Conservation (phyloP, 2,113 vertebrate species). For the Melierax canorus region DNA sequence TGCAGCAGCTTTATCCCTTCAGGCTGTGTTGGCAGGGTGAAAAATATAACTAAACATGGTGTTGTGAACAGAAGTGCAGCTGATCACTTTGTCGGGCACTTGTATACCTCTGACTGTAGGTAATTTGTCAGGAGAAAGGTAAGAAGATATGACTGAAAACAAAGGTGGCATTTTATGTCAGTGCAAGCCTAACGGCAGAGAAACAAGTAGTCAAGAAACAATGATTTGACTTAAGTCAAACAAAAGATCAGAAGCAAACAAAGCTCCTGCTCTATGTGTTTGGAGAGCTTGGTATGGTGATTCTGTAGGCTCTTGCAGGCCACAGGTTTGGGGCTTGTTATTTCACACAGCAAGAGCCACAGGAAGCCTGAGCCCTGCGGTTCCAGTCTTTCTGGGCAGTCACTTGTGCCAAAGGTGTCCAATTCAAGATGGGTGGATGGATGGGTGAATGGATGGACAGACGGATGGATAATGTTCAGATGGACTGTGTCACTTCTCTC, state of each 20-base stretch:
- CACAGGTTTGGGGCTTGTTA: neutral
- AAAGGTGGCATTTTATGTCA: neutral
- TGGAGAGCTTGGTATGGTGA: neutral
- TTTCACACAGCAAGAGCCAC: neutral
- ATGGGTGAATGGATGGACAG: no score
- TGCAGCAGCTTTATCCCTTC: neutral
- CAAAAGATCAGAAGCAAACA: neutral
- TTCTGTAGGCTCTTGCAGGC: neutral
- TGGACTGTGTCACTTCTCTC: neutral
- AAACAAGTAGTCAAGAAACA: neutral
- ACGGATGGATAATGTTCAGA: neutral
- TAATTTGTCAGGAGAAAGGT: neutral
- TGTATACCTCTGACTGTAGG: neutral
- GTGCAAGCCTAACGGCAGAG: neutral
- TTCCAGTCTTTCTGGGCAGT: neutral
- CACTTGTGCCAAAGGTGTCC: neutral
- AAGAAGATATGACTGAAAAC: neutral
- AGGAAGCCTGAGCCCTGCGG: neutral
- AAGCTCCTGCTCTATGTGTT: rapidly evolving
- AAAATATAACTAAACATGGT: neutral
- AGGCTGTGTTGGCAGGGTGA: neutral
- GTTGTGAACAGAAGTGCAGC: neutral
- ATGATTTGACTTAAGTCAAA: neutral
- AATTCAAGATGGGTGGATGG: neutral
- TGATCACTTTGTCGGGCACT: neutral